Base-by-base conservation (phyloP, 37 sponge, comb jelly and placozoan genomes). In the Lycopodina hypogea region DNA sequence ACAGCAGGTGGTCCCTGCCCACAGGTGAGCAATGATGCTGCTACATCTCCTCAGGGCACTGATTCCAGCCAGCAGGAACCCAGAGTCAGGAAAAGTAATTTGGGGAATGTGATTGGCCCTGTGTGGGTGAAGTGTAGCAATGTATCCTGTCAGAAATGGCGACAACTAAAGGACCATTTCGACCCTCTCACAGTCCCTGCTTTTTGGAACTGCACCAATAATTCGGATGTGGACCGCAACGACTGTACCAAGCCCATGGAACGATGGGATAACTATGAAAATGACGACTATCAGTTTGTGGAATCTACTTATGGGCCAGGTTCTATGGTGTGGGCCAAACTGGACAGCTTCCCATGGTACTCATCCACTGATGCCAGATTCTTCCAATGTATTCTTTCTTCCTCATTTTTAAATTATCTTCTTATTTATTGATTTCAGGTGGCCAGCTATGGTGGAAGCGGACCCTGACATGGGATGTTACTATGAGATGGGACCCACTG, bases 111-210 rank as follows among this genome's bases (percentile, higher is more conserved):
- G 48, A 39, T 1, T 42, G 86, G 86, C 32, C 87, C 83, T 0
- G 83, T 85, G 22, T 92, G 93, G 93, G 93, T 92, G 45, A 88
- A 92, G 79, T 92, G 93, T 81, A 83, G 84, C 21, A 56, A 71
- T 23, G n/a, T 71, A 32, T 42, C 58, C 55, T 92, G 93, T 38
- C 29, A 69, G 60, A 92, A 92, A 55, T 92, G 93, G 93, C 67
- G 93, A 41, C 22, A 64, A 14, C 41, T 92, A 48, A 77, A 65
- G 26, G 79, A 73, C 55, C 73, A 81, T 55, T 26, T 0, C 22
- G 89, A 92, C 39, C 93, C 93, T 24, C 29, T 38, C 22, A 23
- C 15, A 34, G 39, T 92, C 22, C 89, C 93, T 21, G 79, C 77
- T 1, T 58, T 80, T 32, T 92, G 93, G 93, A 68, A 21, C 15